phyloP scores from a whole-genome alignment of 1,140 invertebrate genomes.

The Caenorhabditis briggsae region DNA sequence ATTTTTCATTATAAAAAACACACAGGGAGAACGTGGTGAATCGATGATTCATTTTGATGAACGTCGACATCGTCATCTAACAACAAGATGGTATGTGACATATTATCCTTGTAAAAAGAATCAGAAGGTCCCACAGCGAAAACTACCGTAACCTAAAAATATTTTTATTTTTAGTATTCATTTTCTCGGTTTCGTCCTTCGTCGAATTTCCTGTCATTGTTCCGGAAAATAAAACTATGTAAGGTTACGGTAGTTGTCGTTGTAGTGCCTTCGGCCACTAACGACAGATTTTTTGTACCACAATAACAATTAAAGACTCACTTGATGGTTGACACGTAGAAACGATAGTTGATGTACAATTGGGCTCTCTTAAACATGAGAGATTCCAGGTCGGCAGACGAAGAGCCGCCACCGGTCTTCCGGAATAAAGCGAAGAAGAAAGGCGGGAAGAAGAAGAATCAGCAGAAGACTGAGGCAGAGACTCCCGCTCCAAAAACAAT shows the following conservation, averaged over 20 bases:
- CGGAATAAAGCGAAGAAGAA: background rate
- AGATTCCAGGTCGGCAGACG: constrained; percentile 43
- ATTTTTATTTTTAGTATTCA: too few species aligned
- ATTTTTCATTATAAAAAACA: constrained; percentile 13
- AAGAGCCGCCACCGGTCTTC: background rate
- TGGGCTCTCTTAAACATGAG: constrained; percentile 26
- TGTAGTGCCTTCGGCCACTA: too few species aligned
- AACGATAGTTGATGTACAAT: constrained; percentile 39
- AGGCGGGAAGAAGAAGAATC: constrained; percentile 21
- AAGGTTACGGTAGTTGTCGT: too few species aligned
- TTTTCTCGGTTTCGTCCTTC: too few species aligned
- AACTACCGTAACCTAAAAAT: too few species aligned
- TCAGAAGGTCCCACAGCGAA: too few species aligned
- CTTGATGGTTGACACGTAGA: constrained; percentile 22
- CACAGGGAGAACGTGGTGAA: background rate
- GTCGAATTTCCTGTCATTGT: too few species aligned
- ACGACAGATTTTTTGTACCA: too few species aligned
- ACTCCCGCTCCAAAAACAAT: background rate
- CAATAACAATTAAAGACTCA: background rate
- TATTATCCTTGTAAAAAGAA: background rate
- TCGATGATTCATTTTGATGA: constrained; percentile 47
- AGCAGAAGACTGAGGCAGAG: background rate
- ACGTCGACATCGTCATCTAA: background rate
- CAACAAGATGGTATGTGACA: background rate
- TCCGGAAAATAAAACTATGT: too few species aligned